These are phyloP conservation scores for Rhagoletis zephyria DNA, from an alignment of 1,140 invertebrate species.

Conservation along the genomic window DNA sequence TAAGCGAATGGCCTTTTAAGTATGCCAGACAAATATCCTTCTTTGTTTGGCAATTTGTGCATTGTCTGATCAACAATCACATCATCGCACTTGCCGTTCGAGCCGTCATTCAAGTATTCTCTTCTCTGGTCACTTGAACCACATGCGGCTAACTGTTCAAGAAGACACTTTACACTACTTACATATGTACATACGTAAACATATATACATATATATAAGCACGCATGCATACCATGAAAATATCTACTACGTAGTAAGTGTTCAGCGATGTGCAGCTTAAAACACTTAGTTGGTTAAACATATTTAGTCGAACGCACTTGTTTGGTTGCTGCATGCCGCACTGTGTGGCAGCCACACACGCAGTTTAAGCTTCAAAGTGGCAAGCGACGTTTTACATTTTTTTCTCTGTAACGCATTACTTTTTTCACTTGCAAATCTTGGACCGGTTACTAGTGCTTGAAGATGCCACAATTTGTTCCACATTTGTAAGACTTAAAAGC, in stretches of 20 bases:
- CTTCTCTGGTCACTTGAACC: slow-evolving; percentile 7
- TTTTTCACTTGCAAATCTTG: neutral
- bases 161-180: neutral
- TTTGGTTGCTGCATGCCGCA: neutral
- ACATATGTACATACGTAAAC: neutral
- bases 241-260: neutral
- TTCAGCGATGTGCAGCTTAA: neutral
- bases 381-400: neutral
- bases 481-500: neutral
- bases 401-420: neutral
- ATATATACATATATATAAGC: no score
- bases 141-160: neutral
- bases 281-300: neutral
- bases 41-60: slow-evolving; percentile 43
- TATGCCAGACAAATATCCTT: neutral
- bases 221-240: no score
- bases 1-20: slow-evolving; percentile 36
- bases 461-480: slow-evolving; percentile 1
- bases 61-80: slow-evolving; percentile 19
- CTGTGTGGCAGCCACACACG: neutral
- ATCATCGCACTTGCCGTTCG: slow-evolving; percentile 4
- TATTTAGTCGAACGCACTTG: neutral
- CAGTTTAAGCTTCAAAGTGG: neutral
- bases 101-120: neutral
- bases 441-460: slow-evolving; percentile 1